Conservation (phyloP, 2,888 invertebrate species). For the Aphodius sticticus region DNA sequence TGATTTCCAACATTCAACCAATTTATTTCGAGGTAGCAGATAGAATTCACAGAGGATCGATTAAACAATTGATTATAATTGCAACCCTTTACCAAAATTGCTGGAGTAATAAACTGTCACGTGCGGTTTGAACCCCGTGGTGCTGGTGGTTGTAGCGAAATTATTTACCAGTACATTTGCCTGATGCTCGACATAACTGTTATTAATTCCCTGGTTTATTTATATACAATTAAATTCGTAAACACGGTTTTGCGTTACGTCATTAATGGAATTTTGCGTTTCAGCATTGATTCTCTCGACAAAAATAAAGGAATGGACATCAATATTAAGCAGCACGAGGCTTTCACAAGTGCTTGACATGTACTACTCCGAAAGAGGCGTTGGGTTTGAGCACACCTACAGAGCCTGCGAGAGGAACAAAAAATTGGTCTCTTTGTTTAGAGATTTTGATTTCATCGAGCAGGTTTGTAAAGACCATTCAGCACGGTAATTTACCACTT, state of each 20-base stretch:
- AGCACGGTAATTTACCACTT: neutral
- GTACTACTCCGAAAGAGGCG: conserved; percentile 72
- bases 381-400: conserved; percentile 65
- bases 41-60: neutral
- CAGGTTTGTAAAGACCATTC: conserved; percentile 51
- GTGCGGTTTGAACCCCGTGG: neutral
- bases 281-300: conserved; percentile 66
- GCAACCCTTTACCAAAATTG: neutral
- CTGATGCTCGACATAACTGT: neutral
- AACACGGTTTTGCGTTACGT: neutral
- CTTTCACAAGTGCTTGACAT: conserved; percentile 72
- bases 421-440: conserved; percentile 60
- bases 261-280: neutral
- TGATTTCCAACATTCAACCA: too few relatives aligned
- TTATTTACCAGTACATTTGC: neutral
- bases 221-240: neutral
- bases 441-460: conserved; percentile 56
- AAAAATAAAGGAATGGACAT: conserved; percentile 64
- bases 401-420: conserved; percentile 66
- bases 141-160: neutral
- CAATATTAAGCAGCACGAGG: conserved; percentile 62
- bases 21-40: too few relatives aligned
- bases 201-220: neutral
- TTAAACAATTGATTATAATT: neutral
- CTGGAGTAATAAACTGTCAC: neutral